Evolutionary conservation across 2,797 vertebrate genomes (phyloP), one percentile per base, ranked within the genome.

Genomic region (Adelosebastes latens): DNA sequence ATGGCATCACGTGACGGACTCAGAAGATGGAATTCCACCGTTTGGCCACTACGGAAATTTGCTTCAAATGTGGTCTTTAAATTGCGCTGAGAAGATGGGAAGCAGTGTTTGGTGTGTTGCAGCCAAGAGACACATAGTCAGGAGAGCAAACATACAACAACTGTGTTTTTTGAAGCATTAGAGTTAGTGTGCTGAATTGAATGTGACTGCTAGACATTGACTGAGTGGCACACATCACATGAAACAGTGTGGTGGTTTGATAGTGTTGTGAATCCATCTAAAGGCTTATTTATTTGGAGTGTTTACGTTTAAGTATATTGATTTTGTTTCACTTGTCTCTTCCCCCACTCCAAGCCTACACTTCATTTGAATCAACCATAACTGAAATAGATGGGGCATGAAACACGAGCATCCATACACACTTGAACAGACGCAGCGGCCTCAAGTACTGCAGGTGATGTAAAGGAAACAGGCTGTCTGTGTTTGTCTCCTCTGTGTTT

Each of bases 241-340:
- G 27, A 60, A n/a, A 64, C 34, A 12, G 3, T 75, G 63, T 20
- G 59, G 63, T 20, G 59, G 83, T 82, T 70, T 84, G 70, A 75
- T 72, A 1, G 55, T 25, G 24, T 73, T 84, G 34, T 65, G 74
- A 75, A 82, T 59, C 65, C 64, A 79, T 71, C 36, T 36, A 22
- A 84, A 39, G 10, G 63, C 64, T 76, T 71, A 75, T 91, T 85
- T 72, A 75, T 87, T 84, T 84, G 24, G 14, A 77, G 63, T 76
- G 75, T 87, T 87, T 87, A 82, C 69, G 20, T 85, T 85, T 58
- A 72, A 79, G 66, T 69, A 64, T 75, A 93, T 91, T 90, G 92
- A 92, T 90, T 87, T 84, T 36, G 77, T 80, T 81, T 84, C 79
- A 71, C 34, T 68, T 62, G 56, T 4, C 4, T 70, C 70, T 56